Base-by-base conservation (phyloP, 2,113 vertebrate species). In the Rhinolophus ferrumequinum region DNA sequence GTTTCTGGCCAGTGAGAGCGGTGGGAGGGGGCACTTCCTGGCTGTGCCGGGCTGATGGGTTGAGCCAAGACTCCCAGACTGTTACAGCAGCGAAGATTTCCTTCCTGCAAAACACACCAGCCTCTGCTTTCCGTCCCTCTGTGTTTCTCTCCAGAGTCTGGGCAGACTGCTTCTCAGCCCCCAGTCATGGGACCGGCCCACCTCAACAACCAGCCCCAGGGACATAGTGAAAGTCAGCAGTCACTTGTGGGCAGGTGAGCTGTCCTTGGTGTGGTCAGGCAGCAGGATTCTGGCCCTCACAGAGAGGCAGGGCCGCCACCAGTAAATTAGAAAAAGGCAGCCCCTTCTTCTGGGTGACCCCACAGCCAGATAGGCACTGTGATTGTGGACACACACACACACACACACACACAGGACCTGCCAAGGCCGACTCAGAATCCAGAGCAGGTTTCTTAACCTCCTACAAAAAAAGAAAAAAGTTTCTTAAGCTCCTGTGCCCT, bases 11-110 rank as follows among this genome's bases (percentile, higher is more conserved):
- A 81, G 81, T 2, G 22, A 52, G 64, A 35, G n/a, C 1, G 91
- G 70, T 88, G 96, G 97, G 1, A 6, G 80, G 62, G 84, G 94
- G 62, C 58, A 58, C 97, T 98, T 99, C 98, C 98, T 98, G 96
- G 98, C 97, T 93, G 33, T 50, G 97, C 97, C 64, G 69, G 77
- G 50, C 76, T 52, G 95, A 97, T 4, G 24, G 33, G 88, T 95
- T 88, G 88, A 50, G 97, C 95, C 0, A 93, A 94, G 89, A 97
- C 94, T 95, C 95, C 47, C 44, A 73, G 88, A 69, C 96, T 97
- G 92, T 79, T 83, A 77, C 16, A 83, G 95, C 94, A 91, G 3
- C 54, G 87, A 97, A 97, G 98, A 97, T 98, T 98, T 98, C 98
- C 98, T 99, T 98, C 98, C 97, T 97, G 95, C 97, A 97, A 94